Evolutionary conservation across 2,797 vertebrate species (phyloP).

Genomic region (Microchirus variegatus): DNA sequence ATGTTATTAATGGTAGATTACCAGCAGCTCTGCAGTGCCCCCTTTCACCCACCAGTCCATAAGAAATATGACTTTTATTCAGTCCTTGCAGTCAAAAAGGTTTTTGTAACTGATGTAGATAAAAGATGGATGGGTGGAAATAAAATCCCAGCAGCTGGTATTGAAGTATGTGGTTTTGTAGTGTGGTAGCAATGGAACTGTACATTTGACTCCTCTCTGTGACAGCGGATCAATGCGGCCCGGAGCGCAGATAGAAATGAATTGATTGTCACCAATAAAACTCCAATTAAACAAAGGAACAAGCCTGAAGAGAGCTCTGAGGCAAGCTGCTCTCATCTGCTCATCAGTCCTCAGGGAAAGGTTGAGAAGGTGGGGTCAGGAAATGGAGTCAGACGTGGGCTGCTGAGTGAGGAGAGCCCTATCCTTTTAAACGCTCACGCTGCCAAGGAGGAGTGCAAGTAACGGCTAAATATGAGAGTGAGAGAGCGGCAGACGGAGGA

Average conservation of each 20-base stretch:
- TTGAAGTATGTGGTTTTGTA: conserved; percentile 40
- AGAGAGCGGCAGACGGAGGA: conserved; percentile 32
- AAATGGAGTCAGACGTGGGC: conserved; percentile 36
- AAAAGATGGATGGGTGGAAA: too few relatives aligned
- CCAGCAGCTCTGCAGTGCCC: too few relatives aligned
- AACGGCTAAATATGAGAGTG: conserved; percentile 51
- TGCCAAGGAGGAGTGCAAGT: conserved; percentile 50
- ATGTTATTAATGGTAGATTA: too few relatives aligned
- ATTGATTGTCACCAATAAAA: conserved; percentile 87
- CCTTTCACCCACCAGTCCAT: too few relatives aligned
- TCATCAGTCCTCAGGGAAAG: conserved; percentile 66
- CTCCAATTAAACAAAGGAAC: conserved; percentile 84
- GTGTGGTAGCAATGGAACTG: conserved; percentile 57
- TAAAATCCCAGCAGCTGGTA: not conserved
- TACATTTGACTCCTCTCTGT: conserved; percentile 72
- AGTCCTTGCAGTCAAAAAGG: too few relatives aligned
- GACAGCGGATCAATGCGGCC: conserved; percentile 82
- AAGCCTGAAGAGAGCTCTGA: conserved; percentile 54
- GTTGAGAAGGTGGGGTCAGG: conserved; percentile 13
- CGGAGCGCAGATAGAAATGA: conserved; percentile 75
- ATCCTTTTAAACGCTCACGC: conserved; percentile 48
- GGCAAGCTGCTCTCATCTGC: conserved; percentile 70
- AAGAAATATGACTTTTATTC: too few relatives aligned
- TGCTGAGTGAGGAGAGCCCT: conserved; percentile 29
- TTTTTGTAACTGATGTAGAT: too few relatives aligned